Conservation (phyloP, 2,888 invertebrate genomes). For the Cataglyphis cursor region DNA sequence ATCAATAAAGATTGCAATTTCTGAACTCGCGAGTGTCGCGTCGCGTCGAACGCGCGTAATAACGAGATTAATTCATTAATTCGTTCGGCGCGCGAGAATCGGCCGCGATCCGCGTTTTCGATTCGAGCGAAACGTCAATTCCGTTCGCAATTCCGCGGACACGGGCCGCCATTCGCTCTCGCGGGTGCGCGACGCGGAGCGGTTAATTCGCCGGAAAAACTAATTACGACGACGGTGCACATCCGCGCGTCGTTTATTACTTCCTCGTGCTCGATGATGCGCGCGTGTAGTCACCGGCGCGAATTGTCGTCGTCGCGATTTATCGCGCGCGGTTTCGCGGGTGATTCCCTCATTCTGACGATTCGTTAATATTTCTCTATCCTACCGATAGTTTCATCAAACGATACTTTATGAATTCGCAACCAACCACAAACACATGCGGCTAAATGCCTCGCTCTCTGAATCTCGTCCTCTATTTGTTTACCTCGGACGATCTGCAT, state of each 20-base stretch:
- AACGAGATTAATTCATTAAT: slow-evolving; percentile 46
- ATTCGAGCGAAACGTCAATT: slow-evolving; percentile 38
- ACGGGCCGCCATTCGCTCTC: neutral
- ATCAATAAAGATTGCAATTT: slow-evolving; percentile 14
- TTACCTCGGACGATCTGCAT: slow-evolving; percentile 9
- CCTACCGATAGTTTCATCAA: slow-evolving; percentile 31
- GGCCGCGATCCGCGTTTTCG: slow-evolving; percentile 2
- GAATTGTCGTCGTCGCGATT: slow-evolving; percentile 31
- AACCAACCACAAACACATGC: neutral
- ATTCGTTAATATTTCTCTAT: slow-evolving; percentile 37
- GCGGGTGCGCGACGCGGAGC: neutral
- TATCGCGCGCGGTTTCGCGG: slow-evolving; percentile 35
- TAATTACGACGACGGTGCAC: slow-evolving; percentile 41
- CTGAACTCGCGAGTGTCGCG: neutral
- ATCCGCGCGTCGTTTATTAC: slow-evolving; percentile 47
- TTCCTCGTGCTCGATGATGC: slow-evolving; percentile 45
- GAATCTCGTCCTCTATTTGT: slow-evolving; percentile 22
- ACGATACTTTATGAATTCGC: slow-evolving; percentile 4
- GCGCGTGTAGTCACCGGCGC: slow-evolving; percentile 14
- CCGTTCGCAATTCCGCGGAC: slow-evolving; percentile 10
- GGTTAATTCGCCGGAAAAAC: slow-evolving; percentile 50
- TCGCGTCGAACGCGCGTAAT: slow-evolving; percentile 1
- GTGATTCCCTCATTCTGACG: neutral
- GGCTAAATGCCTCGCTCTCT: slow-evolving; percentile 10
- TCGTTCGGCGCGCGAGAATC: neutral